phyloP scores from a whole-genome alignment of 2,888 invertebrate species.

The Drosophila melanocephala region DNA sequence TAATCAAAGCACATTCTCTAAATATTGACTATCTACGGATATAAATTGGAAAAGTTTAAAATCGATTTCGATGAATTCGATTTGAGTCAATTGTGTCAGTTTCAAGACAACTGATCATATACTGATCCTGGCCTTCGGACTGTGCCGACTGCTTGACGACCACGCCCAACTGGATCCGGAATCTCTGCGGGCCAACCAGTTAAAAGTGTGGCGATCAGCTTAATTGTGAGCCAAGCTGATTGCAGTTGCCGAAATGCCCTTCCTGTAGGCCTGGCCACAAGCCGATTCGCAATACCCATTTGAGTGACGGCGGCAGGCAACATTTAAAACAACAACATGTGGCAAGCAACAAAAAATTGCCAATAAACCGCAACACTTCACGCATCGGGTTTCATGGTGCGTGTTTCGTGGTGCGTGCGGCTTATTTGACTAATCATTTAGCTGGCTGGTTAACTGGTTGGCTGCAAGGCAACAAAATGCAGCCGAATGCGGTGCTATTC shows the following conservation, averaged over 20 bases:
- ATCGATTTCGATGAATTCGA: slow-evolving; percentile 6
- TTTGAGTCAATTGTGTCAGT: slow-evolving; percentile 16
- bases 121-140: slow-evolving; percentile 12
- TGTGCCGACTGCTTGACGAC: neutral
- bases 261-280: slow-evolving; percentile 9
- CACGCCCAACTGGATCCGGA: slow-evolving; percentile 4
- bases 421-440: slow-evolving; percentile 7
- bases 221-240: slow-evolving; percentile 9
- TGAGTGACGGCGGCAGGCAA: slow-evolving; percentile 15
- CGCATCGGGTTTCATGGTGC: neutral
- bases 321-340: neutral
- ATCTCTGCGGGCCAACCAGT: slow-evolving; percentile 11
- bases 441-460: neutral
- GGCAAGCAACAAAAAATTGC: neutral
- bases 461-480: slow-evolving; percentile 2
- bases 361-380: slow-evolving; percentile 23
- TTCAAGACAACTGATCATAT: neutral
- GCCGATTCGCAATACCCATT: slow-evolving; percentile 22
- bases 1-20: neutral
- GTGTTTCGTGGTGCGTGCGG: slow-evolving; percentile 21
- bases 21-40: neutral
- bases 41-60: slow-evolving; percentile 2
- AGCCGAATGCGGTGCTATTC: slow-evolving; percentile 22
- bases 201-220: slow-evolving; percentile 21
- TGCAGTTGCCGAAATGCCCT: slow-evolving; percentile 34